These are phyloP conservation scores for Planiliza haematocheilus DNA, from an alignment of 2,113 vertebrate genomes.

Conservation along the genomic window DNA sequence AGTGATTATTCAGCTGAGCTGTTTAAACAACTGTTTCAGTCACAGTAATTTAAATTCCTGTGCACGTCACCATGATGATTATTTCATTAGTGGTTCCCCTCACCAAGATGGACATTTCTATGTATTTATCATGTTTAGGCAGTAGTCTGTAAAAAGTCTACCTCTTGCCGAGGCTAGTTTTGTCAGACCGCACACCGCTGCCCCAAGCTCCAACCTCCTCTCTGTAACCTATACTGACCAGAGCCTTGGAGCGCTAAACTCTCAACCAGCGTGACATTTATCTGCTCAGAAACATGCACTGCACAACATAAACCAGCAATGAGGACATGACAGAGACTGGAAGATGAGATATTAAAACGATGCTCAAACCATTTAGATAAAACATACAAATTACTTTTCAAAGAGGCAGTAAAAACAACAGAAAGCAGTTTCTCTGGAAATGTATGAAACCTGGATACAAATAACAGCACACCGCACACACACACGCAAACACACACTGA, in stretches of 20 bases:
- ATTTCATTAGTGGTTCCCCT: neutral
- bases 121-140: constrained; percentile 12
- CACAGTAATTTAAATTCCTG: neutral
- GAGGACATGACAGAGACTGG: neutral
- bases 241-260: constrained; percentile 24
- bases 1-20: neutral
- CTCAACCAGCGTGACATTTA: constrained; percentile 33
- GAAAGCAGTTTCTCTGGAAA: neutral
- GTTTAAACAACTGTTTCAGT: neutral
- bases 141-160: neutral
- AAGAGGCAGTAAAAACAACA: neutral
- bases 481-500: neutral
- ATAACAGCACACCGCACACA: neutral
- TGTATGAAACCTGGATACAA: neutral
- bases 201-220: constrained; percentile 17
- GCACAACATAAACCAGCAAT: neutral
- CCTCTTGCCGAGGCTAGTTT: constrained; percentile 16
- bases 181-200: constrained; percentile 14
- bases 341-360: constrained; percentile 2
- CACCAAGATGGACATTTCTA: neutral
- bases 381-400: neutral
- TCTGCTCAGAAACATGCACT: constrained; percentile 5
- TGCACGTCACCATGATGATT: neutral
- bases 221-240: constrained; percentile 45
- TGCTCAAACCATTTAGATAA: neutral